Base-by-base conservation (phyloP, 2,797 vertebrate species). In the Arremon aurantiirostris region DNA sequence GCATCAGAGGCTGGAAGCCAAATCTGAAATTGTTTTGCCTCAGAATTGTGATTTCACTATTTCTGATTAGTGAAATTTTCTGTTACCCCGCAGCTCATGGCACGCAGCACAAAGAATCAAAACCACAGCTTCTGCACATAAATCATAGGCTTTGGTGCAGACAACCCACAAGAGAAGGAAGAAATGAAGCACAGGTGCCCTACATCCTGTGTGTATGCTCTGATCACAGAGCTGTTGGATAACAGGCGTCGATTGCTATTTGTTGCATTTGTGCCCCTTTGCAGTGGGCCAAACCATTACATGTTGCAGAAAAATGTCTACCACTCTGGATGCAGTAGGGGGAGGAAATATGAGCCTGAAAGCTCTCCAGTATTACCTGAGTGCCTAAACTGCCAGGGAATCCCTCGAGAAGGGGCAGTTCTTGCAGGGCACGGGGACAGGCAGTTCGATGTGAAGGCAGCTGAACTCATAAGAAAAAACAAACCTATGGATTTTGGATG, bases 401-500 rank as follows among this genome's bases (percentile, higher is more conserved):
- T 80, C 65, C 34, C 56, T 50, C 10, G n/a, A 80, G 79, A 87
- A 68, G 19, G 53, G 14, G 8, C n/a, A 61, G 41, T 32, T 61
- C 49, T 85, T 73, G 42, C 37, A 75, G 42, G 30, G 65, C 24
- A 15, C 46, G 68, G 19, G 44, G 53, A 85, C 23, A 80, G 8
- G 9, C 27, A 47, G 19, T 15, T 91, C 0, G 0, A 71, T 61
- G 50, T 52, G 41, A 71, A 92, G 37, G 79, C 57, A 78, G 72
- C 34, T 87, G 63, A 94, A 91, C 37, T 77, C 71, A 53, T 82
- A 69, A 87, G 64, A 53, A 87, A 77, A 87, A 92, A 49, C 69
- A 93, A 96, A 83, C 32, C n/a, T 72, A 75, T 55, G 61, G 65
- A 86, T 90, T 93, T 88, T 47, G 52, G 57, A 82, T 88, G 41